These are phyloP conservation scores for Peromyscus melanophrys DNA, from an alignment of 2,797 vertebrate species.

Conservation along the genomic window DNA sequence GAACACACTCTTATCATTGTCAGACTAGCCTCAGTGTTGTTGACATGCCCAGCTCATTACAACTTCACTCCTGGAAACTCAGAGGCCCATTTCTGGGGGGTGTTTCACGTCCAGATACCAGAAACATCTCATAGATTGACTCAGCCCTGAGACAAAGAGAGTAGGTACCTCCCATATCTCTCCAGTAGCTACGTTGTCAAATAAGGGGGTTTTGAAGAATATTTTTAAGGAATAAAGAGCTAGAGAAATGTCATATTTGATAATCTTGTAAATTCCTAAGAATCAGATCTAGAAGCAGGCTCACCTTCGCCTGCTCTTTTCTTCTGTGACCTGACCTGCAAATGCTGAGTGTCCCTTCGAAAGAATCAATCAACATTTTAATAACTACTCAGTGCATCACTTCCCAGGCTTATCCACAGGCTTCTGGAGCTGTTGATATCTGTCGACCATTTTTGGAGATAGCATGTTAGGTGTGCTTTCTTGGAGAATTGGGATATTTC, in stretches of 20 bases:
- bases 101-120: background rate
- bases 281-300: background rate
- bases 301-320: background rate
- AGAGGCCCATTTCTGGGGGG: background rate
- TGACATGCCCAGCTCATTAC: background rate
- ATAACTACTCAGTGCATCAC: background rate
- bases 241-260: background rate
- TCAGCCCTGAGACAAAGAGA: background rate
- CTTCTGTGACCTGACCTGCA: background rate
- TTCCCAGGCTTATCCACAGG: background rate
- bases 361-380: slow-evolving; percentile 7
- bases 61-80: slow-evolving; percentile 1
- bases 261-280: slow-evolving; percentile 55
- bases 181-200: background rate
- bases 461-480: background rate
- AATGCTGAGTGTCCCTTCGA: background rate
- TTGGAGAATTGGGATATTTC: background rate
- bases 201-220: background rate
- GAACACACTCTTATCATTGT: background rate
- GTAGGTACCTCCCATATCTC: background rate
- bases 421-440: background rate
- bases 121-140: background rate
- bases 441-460: background rate
- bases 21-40: background rate
- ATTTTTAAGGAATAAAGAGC: slow-evolving; percentile 23